phyloP scores from a whole-genome alignment of 1,140 invertebrate genomes.

The Thalassaphorura encarpata region DNA sequence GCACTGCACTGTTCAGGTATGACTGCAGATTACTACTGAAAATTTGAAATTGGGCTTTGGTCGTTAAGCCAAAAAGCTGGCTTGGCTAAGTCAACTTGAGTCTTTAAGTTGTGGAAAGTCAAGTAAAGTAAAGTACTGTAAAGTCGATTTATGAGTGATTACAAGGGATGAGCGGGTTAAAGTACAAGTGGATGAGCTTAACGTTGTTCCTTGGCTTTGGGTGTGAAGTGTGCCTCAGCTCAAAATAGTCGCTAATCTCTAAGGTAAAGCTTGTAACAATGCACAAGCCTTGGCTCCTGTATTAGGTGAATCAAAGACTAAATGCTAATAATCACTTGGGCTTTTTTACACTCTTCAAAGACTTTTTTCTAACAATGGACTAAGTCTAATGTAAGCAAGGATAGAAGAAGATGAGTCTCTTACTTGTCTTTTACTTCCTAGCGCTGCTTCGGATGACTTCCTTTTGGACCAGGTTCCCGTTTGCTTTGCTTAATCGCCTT shows the following conservation, averaged over 20 bases:
- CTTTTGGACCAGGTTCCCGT: background rate
- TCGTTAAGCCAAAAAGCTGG: background rate
- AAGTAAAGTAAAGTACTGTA: background rate
- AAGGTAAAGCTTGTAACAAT: constrained; percentile 1
- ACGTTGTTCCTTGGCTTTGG: constrained; percentile 1
- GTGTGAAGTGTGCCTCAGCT: no score
- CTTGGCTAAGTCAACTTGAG: no score
- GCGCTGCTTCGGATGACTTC: background rate
- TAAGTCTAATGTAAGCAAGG: no score
- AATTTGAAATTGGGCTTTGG: no score
- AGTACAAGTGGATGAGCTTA: constrained; percentile 11
- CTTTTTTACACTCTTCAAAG: no score
- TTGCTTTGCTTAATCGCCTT: constrained; percentile 36
- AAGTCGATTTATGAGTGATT: constrained; percentile 30
- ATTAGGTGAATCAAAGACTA: background rate
- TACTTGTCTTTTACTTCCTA: background rate
- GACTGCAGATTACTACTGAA: no score
- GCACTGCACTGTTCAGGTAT: background rate
- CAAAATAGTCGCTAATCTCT: background rate
- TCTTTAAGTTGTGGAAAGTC: no score
- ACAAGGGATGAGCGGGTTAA: constrained; percentile 26
- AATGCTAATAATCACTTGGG: background rate
- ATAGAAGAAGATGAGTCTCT: no score
- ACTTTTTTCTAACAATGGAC: no score
- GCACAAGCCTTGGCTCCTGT: background rate